Base-by-base conservation (phyloP, 2,888 invertebrate species). In the Pammene fasciana region DNA sequence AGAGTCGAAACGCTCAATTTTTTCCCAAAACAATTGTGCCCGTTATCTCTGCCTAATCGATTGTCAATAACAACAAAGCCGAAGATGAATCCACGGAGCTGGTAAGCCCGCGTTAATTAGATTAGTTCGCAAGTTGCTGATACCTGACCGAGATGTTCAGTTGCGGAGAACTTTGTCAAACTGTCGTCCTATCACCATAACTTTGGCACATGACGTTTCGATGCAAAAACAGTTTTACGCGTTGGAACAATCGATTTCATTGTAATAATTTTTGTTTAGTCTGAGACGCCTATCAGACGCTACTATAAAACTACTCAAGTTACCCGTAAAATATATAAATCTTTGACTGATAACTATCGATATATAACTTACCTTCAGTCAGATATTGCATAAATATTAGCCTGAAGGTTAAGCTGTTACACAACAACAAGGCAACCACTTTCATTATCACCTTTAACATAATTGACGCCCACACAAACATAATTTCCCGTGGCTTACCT, bases 71-170 rank as follows among this genome's bases (percentile, higher is more conserved):
- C 72, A 76, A 73, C 72, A 77, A 65, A 70, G 72, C 71, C 59
- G 67, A 71, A 75, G 74, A 75, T 74, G 73, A 76, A 78, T 79
- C 74, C 73, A 74, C 74, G 75, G 75, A 74, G 78, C 78, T 74
- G 74, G 75, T 76, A 78, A 79, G 77, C 78, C 78, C 73, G 76
- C 75, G 77, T 78, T 87, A 86, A 87, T 86, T 86, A 85, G 84
- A 87, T 86, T 87, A 86, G 84, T 87, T 86, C 74, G 73, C 77
- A 83, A 85, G 80, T 84, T 84, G 75, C 74, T 74, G 78, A 79
- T 81, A 80, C 76, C 80, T 81, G 82, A 79, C 83, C 82, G 81
- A 78, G 80, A 81, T 75, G 77, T 73, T 79, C 77, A 75, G 75
- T 79, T 76, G 79, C 72, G 78, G 79, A 73, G 72, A 75, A 76